phyloP scores from a whole-genome alignment of 1,140 invertebrate species.

The Charaxes varanes region DNA sequence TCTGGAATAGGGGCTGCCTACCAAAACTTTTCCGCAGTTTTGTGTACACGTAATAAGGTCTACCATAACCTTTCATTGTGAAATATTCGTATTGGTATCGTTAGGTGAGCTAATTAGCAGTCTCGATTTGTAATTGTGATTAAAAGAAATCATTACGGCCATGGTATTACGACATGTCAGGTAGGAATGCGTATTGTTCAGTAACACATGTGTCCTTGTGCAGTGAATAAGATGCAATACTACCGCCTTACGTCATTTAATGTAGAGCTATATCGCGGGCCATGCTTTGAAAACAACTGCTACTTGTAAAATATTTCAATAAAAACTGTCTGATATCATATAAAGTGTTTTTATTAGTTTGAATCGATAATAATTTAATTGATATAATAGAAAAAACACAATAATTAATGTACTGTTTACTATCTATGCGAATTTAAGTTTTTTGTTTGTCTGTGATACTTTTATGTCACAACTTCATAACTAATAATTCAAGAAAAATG shows the following conservation, averaged over 20 bases:
- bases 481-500: too few species aligned
- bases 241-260: conserved; percentile 1
- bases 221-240: conserved; percentile 11
- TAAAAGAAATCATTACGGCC: conserved; percentile 37
- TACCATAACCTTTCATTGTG: conserved; percentile 37
- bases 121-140: conserved; percentile 14
- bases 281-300: too few species aligned
- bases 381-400: too few species aligned
- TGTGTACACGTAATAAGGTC: conserved; percentile 48
- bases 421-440: too few species aligned
- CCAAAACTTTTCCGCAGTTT: conserved; percentile 51
- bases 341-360: too few species aligned
- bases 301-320: too few species aligned
- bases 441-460: too few species aligned
- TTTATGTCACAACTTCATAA: too few species aligned
- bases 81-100: neutral
- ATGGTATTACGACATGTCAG: conserved; percentile 26
- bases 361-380: too few species aligned
- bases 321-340: too few species aligned
- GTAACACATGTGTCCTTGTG: conserved; percentile 53
- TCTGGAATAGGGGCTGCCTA: conserved; percentile 50
- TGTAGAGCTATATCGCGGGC: neutral
- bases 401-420: too few species aligned
- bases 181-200: conserved; percentile 29
- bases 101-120: neutral